Evolutionary conservation across 2,888 invertebrate genomes (phyloP).

Genomic region (Monochamus alternatus): DNA sequence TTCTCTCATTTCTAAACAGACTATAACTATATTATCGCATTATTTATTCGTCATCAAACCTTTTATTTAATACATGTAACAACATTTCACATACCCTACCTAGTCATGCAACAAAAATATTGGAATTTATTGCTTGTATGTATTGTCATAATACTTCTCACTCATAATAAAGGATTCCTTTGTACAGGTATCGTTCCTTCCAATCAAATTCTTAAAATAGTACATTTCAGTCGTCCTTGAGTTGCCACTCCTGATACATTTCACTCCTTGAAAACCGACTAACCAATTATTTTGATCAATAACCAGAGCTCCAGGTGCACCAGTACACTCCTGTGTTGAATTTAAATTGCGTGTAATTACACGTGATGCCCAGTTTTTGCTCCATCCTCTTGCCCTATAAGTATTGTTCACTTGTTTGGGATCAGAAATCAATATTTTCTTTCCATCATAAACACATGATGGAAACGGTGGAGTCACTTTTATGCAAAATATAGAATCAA

Average conservation of each 20-base stretch:
- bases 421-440: neutral
- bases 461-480: neutral
- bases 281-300: neutral
- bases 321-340: neutral
- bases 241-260: neutral
- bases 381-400: neutral
- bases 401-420: neutral
- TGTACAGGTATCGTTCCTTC: neutral
- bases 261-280: constrained; percentile 3
- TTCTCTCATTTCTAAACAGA: no score
- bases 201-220: neutral
- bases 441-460: neutral
- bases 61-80: no score
- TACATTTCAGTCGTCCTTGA: neutral
- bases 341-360: neutral
- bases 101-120: no score
- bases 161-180: neutral
- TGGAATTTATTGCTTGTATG: no score
- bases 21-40: no score
- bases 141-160: no score
- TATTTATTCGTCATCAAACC: no score
- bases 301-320: neutral
- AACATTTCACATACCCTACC: no score
- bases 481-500: neutral
- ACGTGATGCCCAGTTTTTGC: neutral